These are phyloP conservation scores for Cyprichromis sp. DNA, from an alignment of 2,113 vertebrate genomes.

Conservation along the genomic window DNA sequence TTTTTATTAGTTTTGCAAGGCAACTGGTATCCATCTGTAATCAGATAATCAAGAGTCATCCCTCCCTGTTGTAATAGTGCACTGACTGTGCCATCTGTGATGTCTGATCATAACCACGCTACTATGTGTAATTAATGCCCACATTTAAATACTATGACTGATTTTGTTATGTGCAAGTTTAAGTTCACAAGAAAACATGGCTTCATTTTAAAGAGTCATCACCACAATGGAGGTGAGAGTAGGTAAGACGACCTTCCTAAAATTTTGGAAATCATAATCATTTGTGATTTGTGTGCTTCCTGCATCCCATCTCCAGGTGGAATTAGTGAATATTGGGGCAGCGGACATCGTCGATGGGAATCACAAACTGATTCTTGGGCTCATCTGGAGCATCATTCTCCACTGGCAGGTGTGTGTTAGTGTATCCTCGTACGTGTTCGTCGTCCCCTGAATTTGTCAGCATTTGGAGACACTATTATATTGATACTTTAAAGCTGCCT, in stretches of 20 bases:
- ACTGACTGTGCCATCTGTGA: too few species aligned
- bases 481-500: fast-evolving
- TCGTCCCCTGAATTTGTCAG: fast-evolving
- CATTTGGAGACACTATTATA: background rate
- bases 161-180: background rate
- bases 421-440: fast-evolving
- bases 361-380: conserved; percentile 95
- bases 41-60: background rate
- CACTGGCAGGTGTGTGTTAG: conserved; percentile 90
- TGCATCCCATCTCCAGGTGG: conserved; percentile 73
- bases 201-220: background rate
- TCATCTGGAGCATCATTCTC: conserved; percentile 99
- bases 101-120: background rate
- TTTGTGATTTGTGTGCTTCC: background rate
- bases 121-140: background rate
- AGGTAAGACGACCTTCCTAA: too few species aligned
- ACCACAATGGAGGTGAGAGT: background rate
- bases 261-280: too few species aligned
- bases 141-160: background rate
- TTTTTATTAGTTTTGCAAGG: background rate
- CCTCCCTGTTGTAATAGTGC: background rate
- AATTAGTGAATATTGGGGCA: conserved; percentile 95
- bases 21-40: background rate
- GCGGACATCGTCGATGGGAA: conserved; percentile 98
- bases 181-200: background rate